These are phyloP conservation scores for Atherinosoma microstoma DNA, from an alignment of 2,797 vertebrate genomes.

Conservation along the genomic window DNA sequence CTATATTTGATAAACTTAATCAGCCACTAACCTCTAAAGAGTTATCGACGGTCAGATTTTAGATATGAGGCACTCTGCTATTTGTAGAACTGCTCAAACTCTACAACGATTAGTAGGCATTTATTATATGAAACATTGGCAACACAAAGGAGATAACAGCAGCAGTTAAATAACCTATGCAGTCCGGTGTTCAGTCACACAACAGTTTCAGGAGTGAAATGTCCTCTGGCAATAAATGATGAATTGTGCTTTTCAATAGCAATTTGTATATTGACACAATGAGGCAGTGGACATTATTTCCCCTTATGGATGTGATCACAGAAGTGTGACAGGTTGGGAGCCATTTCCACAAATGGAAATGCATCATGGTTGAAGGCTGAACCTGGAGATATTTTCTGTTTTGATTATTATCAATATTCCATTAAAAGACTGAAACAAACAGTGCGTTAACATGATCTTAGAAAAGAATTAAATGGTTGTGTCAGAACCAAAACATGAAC, in stretches of 20 bases:
- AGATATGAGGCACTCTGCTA: slow-evolving; percentile 4
- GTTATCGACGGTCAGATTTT: slow-evolving; percentile 35
- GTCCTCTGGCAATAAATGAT: slow-evolving; percentile 3
- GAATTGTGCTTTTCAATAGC: slow-evolving; percentile 10
- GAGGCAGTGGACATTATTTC: slow-evolving; percentile 19
- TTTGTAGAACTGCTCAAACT: slow-evolving; percentile 1
- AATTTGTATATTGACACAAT: slow-evolving; percentile 9
- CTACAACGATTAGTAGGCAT: slow-evolving; percentile 13
- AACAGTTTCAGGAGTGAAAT: slow-evolving; percentile 7
- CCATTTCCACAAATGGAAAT: slow-evolving; percentile 13
- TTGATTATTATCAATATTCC: slow-evolving; percentile 13
- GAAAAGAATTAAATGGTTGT: neutral
- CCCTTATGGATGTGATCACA: slow-evolving; percentile 23
- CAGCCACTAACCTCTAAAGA: slow-evolving; percentile 25
- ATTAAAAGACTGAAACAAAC: neutral
- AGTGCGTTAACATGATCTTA: neutral
- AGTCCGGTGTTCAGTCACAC: slow-evolving; percentile 12
- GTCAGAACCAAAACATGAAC: neutral
- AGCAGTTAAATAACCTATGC: slow-evolving; percentile 27
- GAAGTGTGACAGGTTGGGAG: slow-evolving; percentile 1
- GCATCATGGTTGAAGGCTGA: neutral
- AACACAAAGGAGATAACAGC: slow-evolving; percentile 18
- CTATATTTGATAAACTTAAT: slow-evolving; percentile 35
- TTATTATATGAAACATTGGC: slow-evolving; percentile 21
- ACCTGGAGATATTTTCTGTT: neutral